Percentiles rank a stretch among this genome's conserved stretches.
Conservation (phyloP, 2,113 vertebrate genomes). For the Sakesphorus luctuosus region DNA sequence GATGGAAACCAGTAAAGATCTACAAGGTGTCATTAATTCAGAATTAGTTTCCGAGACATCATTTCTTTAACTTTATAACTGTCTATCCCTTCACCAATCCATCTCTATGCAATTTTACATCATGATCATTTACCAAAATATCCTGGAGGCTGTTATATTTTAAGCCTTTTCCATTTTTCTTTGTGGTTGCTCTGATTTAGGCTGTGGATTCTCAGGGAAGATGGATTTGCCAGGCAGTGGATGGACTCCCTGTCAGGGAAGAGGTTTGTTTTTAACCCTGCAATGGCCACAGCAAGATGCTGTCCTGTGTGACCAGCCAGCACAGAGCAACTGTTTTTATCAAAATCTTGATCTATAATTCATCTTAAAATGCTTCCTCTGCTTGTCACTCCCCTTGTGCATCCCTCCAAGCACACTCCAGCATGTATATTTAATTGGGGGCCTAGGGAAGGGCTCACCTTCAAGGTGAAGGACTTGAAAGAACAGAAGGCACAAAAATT, state of each 20-base stretch:
- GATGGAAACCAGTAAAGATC: slow-evolving; percentile 34
- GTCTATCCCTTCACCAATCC: background rate
- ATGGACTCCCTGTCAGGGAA: background rate
- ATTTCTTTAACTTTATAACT: slow-evolving; percentile 54
- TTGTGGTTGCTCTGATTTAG: slow-evolving; percentile 19
- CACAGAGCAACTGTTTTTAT: background rate
- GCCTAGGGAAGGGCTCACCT: background rate
- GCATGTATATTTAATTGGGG: slow-evolving; percentile 41
- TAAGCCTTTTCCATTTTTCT: slow-evolving; percentile 24
- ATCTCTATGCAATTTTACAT: background rate
- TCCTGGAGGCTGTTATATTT: background rate
- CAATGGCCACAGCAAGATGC: background rate
- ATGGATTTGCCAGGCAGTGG: background rate
- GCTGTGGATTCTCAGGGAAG: background rate
- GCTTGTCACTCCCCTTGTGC: background rate
- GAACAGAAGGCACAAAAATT: background rate
- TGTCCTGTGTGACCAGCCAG: background rate
- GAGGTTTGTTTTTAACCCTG: background rate
- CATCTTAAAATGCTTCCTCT: slow-evolving; percentile 4
- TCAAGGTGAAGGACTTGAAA: slow-evolving; percentile 26
- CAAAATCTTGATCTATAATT: slow-evolving; percentile 49
- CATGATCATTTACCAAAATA: slow-evolving; percentile 5
- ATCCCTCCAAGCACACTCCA: background rate
- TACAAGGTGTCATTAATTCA: slow-evolving; percentile 29
- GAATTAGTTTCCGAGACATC: slow-evolving; percentile 55